Conservation (phyloP, 2,797 vertebrate species). For the Taenioides sp. region DNA sequence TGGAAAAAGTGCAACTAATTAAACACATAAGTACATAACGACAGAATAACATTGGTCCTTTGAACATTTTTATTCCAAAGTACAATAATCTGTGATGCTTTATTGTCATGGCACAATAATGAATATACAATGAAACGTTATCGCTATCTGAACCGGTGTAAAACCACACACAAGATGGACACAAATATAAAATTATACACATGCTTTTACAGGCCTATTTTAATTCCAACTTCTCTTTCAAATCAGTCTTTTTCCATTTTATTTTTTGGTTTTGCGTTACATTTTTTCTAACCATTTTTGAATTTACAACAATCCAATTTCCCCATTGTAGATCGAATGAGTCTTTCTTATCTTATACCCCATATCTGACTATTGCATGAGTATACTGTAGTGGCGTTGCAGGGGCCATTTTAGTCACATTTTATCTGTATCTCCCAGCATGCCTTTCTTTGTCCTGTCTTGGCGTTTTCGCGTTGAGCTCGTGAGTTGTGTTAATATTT, state of each 20-base stretch:
- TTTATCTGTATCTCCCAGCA: constrained; percentile 47
- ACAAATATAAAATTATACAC: not conserved
- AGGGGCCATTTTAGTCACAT: constrained; percentile 59
- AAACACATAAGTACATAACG: too few relatives aligned
- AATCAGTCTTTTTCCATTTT: not conserved
- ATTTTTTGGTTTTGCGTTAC: not conserved
- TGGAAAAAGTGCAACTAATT: too few relatives aligned
- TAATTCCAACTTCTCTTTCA: not conserved
- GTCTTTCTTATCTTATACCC: not conserved
- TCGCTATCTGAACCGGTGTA: not conserved
- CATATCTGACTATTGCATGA: constrained; percentile 34
- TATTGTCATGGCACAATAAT: not conserved
- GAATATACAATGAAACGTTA: not conserved
- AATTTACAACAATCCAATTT: not conserved
- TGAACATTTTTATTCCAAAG: too few relatives aligned
- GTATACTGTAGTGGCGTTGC: not conserved
- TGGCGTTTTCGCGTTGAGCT: constrained; percentile 37
- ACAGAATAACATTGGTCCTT: too few relatives aligned
- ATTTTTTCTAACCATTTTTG: not conserved
- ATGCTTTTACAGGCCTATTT: not conserved
- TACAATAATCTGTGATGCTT: not conserved
- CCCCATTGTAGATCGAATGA: not conserved
- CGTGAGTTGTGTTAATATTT: constrained; percentile 74
- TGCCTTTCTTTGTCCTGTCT: constrained; percentile 44
- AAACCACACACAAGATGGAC: not conserved